A percentile compares a stretch with the other conserved stretches of the same genome.
Evolutionary conservation across 2,888 invertebrate species (phyloP).

Genomic region (Onthophagus sagittarius): DNA sequence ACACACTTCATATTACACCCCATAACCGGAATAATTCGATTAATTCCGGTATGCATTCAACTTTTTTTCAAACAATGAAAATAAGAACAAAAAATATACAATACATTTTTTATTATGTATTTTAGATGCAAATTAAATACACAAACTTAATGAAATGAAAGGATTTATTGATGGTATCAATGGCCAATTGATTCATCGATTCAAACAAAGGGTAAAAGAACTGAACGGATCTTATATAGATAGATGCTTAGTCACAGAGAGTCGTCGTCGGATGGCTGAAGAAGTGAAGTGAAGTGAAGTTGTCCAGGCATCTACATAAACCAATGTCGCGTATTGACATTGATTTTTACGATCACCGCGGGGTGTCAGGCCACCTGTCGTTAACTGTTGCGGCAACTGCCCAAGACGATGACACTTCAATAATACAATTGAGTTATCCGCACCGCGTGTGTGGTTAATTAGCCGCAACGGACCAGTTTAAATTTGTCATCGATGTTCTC

Average conservation of each 20-base stretch:
- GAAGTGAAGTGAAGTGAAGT: neutral
- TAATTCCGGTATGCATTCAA: neutral
- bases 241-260: neutral
- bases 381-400: constrained; percentile 5
- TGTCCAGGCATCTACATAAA: neutral
- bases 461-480: constrained; percentile 4
- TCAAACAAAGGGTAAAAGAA: neutral
- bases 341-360: constrained; percentile 8
- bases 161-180: neutral
- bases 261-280: neutral
- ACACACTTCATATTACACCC: neutral
- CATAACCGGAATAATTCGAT: neutral
- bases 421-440: constrained; percentile 8
- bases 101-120: too few species aligned
- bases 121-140: neutral
- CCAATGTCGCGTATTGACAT: constrained; percentile 4
- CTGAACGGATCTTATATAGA: neutral
- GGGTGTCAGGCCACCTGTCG: constrained; percentile 6
- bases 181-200: neutral
- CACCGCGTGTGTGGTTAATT: constrained; percentile 5
- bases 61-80: neutral
- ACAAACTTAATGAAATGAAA: neutral
- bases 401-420: constrained; percentile 7
- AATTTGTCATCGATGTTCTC: constrained; percentile 11
- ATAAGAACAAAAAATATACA: too few species aligned